Evolutionary conservation across 2,888 invertebrate species (phyloP), one percentile per base, ranked within the genome.

Genomic region (Caenorhabditis japonica): DNA sequence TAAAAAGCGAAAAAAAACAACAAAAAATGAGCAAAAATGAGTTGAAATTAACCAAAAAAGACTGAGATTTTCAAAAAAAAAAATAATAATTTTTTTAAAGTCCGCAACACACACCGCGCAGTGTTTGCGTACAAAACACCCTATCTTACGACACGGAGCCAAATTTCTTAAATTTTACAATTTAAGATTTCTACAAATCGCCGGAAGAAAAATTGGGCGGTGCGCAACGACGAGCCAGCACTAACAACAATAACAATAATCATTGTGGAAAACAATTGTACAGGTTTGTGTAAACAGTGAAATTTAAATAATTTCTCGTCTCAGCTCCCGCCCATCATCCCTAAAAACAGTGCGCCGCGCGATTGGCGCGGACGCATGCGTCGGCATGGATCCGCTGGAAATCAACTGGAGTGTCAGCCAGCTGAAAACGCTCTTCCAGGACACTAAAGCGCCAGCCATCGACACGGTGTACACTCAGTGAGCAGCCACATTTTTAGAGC

Each of bases 351-450:
- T 44, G 5, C 74, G 68, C n/a, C 71, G 75, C 53, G 49, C 34
- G 12, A 27, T 52, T 7, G 68, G 53, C 10, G 44, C 53, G 13
- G 69, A 71, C 12, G 61, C 68, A n/a, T 77, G 79, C 41, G 76
- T 81, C 21, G 79, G 79, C n/a, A 77, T 81, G 76, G 82, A 84
- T 46, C 81, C 79, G 17, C 44, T 84, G 52, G 82, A 85, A 71
- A 85, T 85, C 55, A 84, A 83, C 56, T 85, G 85, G 85, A 82
- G 82, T 51, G 86, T 86, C 4, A 68, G 78, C n/a, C 78, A 80
- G 19, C 72, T 86, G 52, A 79, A 84, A 36, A 76, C 81, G 8
- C 60, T 80, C 10, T 86, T 86, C 77, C 84, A 85, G 56, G 81
- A 81, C 46, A 56, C 75, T 15, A 77, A 79, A 52, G 75, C 79